Base-by-base conservation (phyloP, 2,888 invertebrate species). In the Rhaphigaster nebulosa region DNA sequence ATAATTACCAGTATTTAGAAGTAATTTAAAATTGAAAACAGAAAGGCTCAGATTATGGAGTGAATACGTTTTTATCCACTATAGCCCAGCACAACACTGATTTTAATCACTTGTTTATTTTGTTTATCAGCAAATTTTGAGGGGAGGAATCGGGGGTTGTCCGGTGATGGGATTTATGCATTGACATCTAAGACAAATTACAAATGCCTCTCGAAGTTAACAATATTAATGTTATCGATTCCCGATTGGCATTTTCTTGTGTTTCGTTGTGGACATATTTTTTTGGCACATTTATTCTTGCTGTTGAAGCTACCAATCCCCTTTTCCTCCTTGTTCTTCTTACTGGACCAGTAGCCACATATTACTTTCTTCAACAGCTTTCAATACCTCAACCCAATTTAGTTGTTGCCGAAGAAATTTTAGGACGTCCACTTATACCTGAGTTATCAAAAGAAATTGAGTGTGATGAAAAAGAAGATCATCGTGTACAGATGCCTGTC, bases 231-330 rank as follows among this genome's bases (percentile, higher is more conserved):
- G 26, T 87, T 70, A 38, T 76, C 70, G 90, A 90, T 26, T 23
- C 65, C 90, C 54, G 56, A 13, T 84, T 90, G 56, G 90, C 90
- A 34, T 38, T 90, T 41, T 80, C 91, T 34, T 91, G 91, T 76
- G 56, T 90, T 56, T 88, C 84, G 4, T 88, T 91, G 29, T 92
- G 91, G 91, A 29, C 91, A 8, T 88, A 87, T 89, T 38, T 89
- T 26, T 91, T 91, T 60, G 92, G 92, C 1, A 38, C 91, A 29
- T 60, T 91, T 10, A 90, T 92, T 50, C 84, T 92, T 80, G 92
- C 92, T 45, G 89, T 92, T 23, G 92, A 92, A 91, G 91, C 90
- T 54, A 92, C 92, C 26, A 92, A 91, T 90, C 54, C 84, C 54
- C 50, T 65, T 29, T 88, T 90, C 38, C 88, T 88, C 6, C 70